Evolutionary conservation across 2,797 vertebrate species (phyloP).

Genomic region (Chelonia mydas): DNA sequence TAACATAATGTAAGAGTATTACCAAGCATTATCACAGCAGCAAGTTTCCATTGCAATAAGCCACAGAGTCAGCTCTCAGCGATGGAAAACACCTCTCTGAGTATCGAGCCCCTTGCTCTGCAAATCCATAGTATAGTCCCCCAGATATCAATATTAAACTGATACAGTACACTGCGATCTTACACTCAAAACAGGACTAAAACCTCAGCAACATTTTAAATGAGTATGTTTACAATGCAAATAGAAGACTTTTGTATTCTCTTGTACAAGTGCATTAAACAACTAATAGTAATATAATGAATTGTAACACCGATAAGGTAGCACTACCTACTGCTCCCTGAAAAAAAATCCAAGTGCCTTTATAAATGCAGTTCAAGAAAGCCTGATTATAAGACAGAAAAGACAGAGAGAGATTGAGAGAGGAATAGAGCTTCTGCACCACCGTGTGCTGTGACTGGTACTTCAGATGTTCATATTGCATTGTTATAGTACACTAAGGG

Average conservation of each 20-base stretch:
- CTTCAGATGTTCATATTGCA: constrained; percentile 15
- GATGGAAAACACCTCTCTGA: constrained; percentile 36
- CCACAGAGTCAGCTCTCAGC: constrained; percentile 54
- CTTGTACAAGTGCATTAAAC: constrained; percentile 27
- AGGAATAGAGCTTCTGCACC: background rate
- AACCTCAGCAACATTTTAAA: constrained; percentile 47
- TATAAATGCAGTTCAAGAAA: constrained; percentile 41
- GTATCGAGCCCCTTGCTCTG: constrained; percentile 45
- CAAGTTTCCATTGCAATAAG: constrained; percentile 71
- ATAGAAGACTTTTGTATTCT: constrained; percentile 5
- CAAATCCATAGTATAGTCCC: constrained; percentile 26
- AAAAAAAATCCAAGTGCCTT: constrained; percentile 31
- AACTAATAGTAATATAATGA: constrained; percentile 40
- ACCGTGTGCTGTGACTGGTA: background rate
- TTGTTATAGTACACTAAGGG: background rate
- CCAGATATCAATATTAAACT: constrained; percentile 55
- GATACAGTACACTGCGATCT: constrained; percentile 2
- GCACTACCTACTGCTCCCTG: background rate
- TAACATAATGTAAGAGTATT: constrained; percentile 70
- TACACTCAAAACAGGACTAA: constrained; percentile 39
- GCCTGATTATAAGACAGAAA: constrained; percentile 30
- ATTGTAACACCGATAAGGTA: constrained; percentile 53
- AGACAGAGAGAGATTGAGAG: background rate
- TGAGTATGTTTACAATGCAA: constrained; percentile 23
- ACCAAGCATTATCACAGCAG: constrained; percentile 68